These are phyloP conservation scores for Luehdorfia chinensis DNA, from an alignment of 1,140 invertebrate genomes.

Conservation along the genomic window DNA sequence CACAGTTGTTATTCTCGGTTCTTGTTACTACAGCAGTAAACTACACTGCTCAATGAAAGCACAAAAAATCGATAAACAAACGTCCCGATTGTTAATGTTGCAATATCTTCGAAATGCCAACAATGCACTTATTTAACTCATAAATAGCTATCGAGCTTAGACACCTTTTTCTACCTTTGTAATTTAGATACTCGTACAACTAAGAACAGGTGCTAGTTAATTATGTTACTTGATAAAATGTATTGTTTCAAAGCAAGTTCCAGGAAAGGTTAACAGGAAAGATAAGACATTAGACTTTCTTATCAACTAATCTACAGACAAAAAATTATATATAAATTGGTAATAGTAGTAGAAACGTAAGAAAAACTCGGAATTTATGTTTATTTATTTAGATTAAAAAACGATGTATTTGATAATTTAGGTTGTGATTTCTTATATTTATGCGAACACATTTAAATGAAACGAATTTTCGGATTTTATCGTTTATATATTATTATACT, in stretches of 20 bases:
- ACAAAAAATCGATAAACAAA: neutral
- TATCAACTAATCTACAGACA: neutral
- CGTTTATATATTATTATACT: too few relatives aligned
- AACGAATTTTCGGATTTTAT: too few relatives aligned
- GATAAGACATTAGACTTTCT: constrained; percentile 6
- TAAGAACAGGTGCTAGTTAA: constrained; percentile 11
- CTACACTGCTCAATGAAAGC: neutral
- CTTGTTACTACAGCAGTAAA: neutral
- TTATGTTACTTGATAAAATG: constrained; percentile 6
- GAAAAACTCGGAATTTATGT: too few relatives aligned
- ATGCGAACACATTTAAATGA: too few relatives aligned
- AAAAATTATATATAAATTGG: too few relatives aligned
- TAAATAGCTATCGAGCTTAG: neutral
- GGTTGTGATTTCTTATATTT: too few relatives aligned
- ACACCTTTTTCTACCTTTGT: constrained; percentile 1
- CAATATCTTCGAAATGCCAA: too few relatives aligned
- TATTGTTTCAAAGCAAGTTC: constrained; percentile 4
- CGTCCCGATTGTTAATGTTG: too few relatives aligned
- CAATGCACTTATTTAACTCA: constrained; percentile 4
- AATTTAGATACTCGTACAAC: neutral
- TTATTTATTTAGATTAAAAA: too few relatives aligned
- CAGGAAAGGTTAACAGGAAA: constrained; percentile 7
- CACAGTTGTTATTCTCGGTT: neutral
- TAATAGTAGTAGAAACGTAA: too few relatives aligned
- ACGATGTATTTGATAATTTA: too few relatives aligned